phyloP scores from a whole-genome alignment of 37 sponge, comb jelly and placozoan genomes.

The Hexactinellida sp. region DNA sequence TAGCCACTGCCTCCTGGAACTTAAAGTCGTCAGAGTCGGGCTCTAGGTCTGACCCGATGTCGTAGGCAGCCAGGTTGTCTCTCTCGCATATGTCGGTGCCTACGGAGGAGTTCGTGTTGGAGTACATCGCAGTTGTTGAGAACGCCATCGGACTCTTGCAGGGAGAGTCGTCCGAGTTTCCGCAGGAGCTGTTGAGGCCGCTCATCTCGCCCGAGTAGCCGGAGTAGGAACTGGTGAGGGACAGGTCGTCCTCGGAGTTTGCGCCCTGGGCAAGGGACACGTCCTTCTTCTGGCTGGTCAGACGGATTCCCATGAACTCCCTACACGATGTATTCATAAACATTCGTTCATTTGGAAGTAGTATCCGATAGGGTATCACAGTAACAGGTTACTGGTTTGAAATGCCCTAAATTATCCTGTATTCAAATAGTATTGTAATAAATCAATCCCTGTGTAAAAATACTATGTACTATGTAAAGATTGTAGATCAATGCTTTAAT shows the following conservation, averaged over 20 bases:
- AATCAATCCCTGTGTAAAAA: too few relatives aligned
- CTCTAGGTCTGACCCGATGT: slow-evolving; percentile 41
- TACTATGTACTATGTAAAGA: too few relatives aligned
- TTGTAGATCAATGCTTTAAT: too few relatives aligned
- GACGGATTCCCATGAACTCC: background rate
- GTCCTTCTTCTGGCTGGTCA: slow-evolving; percentile 3
- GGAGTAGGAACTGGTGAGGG: slow-evolving; percentile 12
- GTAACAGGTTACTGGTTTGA: too few relatives aligned
- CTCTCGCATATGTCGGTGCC: background rate
- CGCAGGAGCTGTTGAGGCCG: slow-evolving; percentile 1
- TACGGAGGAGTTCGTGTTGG: background rate
- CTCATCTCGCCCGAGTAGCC: background rate
- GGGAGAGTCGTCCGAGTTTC: slow-evolving; percentile 2
- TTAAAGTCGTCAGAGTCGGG: slow-evolving; percentile 44
- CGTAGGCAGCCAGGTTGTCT: slow-evolving; percentile 9
- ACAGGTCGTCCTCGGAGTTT: background rate
- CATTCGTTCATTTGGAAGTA: too few relatives aligned
- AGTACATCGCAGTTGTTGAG: background rate
- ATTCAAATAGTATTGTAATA: too few relatives aligned
- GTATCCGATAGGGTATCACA: too few relatives aligned
- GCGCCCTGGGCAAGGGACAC: background rate
- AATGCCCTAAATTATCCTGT: too few relatives aligned
- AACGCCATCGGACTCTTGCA: slow-evolving; percentile 12
- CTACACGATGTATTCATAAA: too few relatives aligned
- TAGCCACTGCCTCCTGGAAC: slow-evolving; percentile 66